These are phyloP conservation scores for Climacteris rufus DNA, from an alignment of 2,113 vertebrate species.

Conservation along the genomic window DNA sequence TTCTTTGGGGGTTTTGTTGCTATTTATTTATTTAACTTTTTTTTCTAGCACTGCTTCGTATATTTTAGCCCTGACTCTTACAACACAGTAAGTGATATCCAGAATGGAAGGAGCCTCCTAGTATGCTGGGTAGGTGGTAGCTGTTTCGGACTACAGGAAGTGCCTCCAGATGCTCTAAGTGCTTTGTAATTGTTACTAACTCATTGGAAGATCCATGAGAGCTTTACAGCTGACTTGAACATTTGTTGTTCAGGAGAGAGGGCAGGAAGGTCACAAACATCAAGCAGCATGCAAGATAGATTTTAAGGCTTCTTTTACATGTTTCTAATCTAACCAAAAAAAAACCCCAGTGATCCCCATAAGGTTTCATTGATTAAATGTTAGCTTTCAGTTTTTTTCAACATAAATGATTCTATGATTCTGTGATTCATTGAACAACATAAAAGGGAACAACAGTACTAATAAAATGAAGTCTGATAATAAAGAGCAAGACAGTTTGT, in stretches of 20 bases:
- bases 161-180: background rate
- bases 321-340: background rate
- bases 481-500: background rate
- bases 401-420: background rate
- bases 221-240: background rate
- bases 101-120: background rate
- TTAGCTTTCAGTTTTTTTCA: background rate
- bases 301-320: background rate
- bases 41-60: background rate
- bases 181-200: background rate
- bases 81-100: background rate
- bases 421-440: background rate
- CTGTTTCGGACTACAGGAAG: conserved; percentile 18
- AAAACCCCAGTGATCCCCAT: background rate
- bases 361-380: background rate
- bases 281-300: background rate
- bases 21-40: background rate
- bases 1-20: background rate
- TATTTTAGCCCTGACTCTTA: background rate
- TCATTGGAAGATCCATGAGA: background rate
- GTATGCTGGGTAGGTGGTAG: background rate
- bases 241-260: background rate
- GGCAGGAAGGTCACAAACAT: background rate
- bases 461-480: background rate
- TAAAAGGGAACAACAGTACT: background rate